These are phyloP conservation scores for Hyposoter didymator DNA, from an alignment of 2,888 invertebrate genomes.

Conservation along the genomic window DNA sequence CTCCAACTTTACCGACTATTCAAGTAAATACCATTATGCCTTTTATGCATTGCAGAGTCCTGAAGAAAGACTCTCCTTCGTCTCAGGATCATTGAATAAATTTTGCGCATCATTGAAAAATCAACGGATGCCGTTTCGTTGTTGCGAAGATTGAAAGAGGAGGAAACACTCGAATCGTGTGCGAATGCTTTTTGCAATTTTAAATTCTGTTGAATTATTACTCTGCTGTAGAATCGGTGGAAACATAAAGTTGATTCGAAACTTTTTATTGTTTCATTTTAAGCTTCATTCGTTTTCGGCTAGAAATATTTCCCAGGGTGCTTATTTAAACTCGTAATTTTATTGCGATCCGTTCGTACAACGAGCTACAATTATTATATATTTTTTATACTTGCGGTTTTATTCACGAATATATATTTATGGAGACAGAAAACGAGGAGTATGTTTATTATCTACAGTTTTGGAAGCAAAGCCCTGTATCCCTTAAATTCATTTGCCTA, in stretches of 20 bases:
- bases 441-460: slow-evolving; percentile 26
- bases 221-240: background rate
- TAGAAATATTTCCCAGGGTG: slow-evolving; percentile 67
- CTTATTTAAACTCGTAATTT: slow-evolving; percentile 75
- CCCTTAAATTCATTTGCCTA: slow-evolving; percentile 21
- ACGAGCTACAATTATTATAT: slow-evolving; percentile 6
- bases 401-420: background rate
- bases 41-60: background rate
- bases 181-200: background rate
- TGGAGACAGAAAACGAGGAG: slow-evolving; percentile 17
- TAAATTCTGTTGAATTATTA: background rate
- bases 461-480: slow-evolving; percentile 27
- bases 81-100: slow-evolving; percentile 3
- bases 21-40: background rate
- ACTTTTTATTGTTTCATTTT: slow-evolving; percentile 9
- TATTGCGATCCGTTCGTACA: slow-evolving; percentile 69
- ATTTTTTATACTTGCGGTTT: background rate
- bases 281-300: slow-evolving; percentile 26
- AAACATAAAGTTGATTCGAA: background rate
- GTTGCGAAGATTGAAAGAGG: no score
- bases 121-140: background rate
- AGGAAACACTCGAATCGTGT: no score
- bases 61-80: background rate
- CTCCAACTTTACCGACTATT: background rate
- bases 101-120: background rate